These are phyloP conservation scores for Leucophenga varia DNA, from an alignment of 1,140 invertebrate species.

Conservation along the genomic window DNA sequence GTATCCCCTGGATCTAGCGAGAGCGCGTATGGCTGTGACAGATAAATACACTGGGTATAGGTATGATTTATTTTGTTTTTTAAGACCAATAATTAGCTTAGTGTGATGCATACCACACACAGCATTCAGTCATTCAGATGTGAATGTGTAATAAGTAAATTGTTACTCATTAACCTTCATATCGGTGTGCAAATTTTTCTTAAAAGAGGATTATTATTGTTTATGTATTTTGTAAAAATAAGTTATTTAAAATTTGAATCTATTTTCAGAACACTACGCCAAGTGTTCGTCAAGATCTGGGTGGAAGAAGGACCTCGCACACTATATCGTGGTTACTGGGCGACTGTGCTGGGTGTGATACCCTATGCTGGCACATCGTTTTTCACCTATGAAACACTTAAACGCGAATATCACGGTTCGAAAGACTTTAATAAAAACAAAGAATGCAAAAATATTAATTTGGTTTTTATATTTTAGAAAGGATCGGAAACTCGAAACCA, in stretches of 20 bases:
- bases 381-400: conserved; percentile 95
- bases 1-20: conserved; percentile 94
- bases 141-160: too few relatives aligned
- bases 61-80: conserved; percentile 19
- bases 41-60: conserved; percentile 65
- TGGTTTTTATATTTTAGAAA: conserved; percentile 28
- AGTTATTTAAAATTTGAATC: too few relatives aligned
- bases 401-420: conserved; percentile 76
- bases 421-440: neutral
- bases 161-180: too few relatives aligned
- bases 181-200: too few relatives aligned
- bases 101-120: too few relatives aligned
- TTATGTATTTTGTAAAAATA: conserved; percentile 4
- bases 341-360: conserved; percentile 91
- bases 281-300: conserved; percentile 85
- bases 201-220: conserved; percentile 1
- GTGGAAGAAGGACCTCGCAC: conserved; percentile 75
- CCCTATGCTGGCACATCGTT: conserved; percentile 97
- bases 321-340: conserved; percentile 85
- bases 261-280: conserved; percentile 54
- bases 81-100: neutral
- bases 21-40: conserved; percentile 97
- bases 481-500: conserved; percentile 55
- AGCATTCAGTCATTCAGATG: too few relatives aligned
- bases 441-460: neutral